phyloP scores from a whole-genome alignment of 2,888 invertebrate genomes.

The Apocheima hispidaria region DNA sequence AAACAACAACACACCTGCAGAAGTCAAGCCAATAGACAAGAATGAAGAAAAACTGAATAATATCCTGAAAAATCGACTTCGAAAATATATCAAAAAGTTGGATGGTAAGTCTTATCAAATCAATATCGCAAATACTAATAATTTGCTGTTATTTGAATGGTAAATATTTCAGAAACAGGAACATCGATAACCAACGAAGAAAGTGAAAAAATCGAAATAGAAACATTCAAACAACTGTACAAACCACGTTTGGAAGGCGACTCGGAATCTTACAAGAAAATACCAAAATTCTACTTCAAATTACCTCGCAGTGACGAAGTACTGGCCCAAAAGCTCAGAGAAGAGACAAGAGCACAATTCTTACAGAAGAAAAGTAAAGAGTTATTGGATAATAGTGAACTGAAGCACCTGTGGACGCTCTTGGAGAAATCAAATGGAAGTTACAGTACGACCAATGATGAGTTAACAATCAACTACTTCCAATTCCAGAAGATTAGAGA shows the following conservation, averaged over 20 bases:
- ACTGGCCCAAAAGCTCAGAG: constrained; percentile 92
- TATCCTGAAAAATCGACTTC: constrained; percentile 78
- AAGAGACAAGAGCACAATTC: constrained; percentile 95
- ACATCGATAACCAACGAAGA: constrained; percentile 76
- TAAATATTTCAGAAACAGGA: constrained; percentile 61
- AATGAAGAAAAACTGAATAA: constrained; percentile 65
- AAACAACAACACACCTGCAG: constrained; percentile 55
- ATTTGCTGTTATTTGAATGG: background rate
- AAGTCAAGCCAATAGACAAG: constrained; percentile 56
- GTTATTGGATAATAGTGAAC: constrained; percentile 94
- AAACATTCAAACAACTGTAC: constrained; percentile 85
- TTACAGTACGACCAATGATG: constrained; percentile 89
- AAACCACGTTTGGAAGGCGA: constrained; percentile 80
- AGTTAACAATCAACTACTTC: constrained; percentile 93
- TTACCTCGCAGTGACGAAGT: constrained; percentile 92
- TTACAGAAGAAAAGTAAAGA: constrained; percentile 94
- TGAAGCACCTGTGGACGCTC: constrained; percentile 93
- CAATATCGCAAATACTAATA: background rate
- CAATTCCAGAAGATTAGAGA: constrained; percentile 93
- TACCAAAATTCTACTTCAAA: constrained; percentile 92
- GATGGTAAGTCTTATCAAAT: constrained; percentile 67
- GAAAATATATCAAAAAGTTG: constrained; percentile 81
- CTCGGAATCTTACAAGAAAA: constrained; percentile 84
- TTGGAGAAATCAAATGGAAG: constrained; percentile 93
- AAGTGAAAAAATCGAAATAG: constrained; percentile 79